Evolutionary conservation across 2,113 vertebrate genomes (phyloP).

Genomic region (Cyprinodon variegatus): DNA sequence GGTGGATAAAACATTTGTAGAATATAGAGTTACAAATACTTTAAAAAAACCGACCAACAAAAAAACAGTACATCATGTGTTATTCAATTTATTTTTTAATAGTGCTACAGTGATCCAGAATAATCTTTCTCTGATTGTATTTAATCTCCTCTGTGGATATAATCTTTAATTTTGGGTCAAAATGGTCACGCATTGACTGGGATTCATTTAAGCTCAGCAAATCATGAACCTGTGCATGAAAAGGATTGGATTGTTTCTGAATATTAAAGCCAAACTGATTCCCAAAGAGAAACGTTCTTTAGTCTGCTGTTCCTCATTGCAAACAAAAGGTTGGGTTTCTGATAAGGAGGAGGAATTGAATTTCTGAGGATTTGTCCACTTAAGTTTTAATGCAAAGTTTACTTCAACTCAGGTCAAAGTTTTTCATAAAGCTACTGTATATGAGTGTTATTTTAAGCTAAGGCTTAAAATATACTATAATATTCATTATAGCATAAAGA

Average conservation of each 20-base stretch:
- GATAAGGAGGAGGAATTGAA: neutral
- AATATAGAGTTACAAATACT: neutral
- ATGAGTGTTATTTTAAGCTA: too few species aligned
- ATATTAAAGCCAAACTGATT: conserved; percentile 28
- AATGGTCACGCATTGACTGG: neutral
- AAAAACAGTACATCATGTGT: conserved; percentile 5
- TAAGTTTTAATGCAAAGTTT: too few species aligned
- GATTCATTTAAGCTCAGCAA: neutral
- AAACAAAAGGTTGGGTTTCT: conserved; percentile 3
- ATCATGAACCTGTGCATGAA: neutral
- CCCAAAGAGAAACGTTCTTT: neutral
- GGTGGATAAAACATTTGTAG: neutral
- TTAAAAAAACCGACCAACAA: conserved; percentile 1
- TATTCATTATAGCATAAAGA: too few species aligned
- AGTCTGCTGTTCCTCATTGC: neutral
- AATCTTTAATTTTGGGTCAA: neutral
- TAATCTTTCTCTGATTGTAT: conserved; percentile 47
- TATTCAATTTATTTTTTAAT: conserved; percentile 13
- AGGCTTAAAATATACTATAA: too few species aligned
- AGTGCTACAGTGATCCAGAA: conserved; percentile 12
- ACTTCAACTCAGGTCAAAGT: neutral
- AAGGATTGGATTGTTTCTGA: neutral
- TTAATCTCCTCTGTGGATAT: conserved; percentile 33
- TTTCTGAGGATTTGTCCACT: neutral
- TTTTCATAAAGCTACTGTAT: neutral